Base-by-base conservation (phyloP, 2,113 vertebrate species). In the Neomonachus schauinslandi region DNA sequence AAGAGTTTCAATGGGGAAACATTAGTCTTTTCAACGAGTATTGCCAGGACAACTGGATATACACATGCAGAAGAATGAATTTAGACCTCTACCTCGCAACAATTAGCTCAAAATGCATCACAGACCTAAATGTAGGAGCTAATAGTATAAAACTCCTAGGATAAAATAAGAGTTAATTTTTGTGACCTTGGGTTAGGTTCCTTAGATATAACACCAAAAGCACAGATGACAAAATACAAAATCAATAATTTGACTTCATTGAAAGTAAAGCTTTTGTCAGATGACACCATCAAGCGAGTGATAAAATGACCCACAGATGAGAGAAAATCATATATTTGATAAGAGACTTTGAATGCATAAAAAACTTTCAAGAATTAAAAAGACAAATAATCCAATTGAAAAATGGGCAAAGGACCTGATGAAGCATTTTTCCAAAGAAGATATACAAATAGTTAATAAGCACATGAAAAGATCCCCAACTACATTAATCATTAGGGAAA, bases 221-320 rank as follows among this genome's bases (percentile, higher is more conserved):
- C n/a, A 89, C 33, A 91, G 61, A 39, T 89, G 67, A 95, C 42
- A 76, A 93, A 83, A 88, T 77, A 46, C n/a, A 77, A 53, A 94
- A 90, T 42, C 36, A 31, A 71, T 80, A n/a, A 61, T 92, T 80
- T 95, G 39, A 81, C 5, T 76, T 93, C 4, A 90, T 42, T 1
- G 79, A 76, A 93, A 91, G 49, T 4, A 79, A 89, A 89, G 65
- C 51, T 72, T 49, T 21, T 57, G 33, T 94, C 28, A 72, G 83
- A 88, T 63, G 55, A 88, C 26, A 46, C 22, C 15, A 93, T 72
- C 14, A 72, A 92, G 49, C 85, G 77, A 89, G 16, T 94, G 53
- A 94, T 71, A 91, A 74, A 55, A 71, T 85, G 46, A 42, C 33
- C 14, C 49, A 42, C 26, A 31, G 13, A 74, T 96, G 63, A 39